Percentiles rank a stretch among this genome's conserved stretches.
Conservation (phyloP, 2,113 vertebrate species). For the Hemibagrus wyckioides region DNA sequence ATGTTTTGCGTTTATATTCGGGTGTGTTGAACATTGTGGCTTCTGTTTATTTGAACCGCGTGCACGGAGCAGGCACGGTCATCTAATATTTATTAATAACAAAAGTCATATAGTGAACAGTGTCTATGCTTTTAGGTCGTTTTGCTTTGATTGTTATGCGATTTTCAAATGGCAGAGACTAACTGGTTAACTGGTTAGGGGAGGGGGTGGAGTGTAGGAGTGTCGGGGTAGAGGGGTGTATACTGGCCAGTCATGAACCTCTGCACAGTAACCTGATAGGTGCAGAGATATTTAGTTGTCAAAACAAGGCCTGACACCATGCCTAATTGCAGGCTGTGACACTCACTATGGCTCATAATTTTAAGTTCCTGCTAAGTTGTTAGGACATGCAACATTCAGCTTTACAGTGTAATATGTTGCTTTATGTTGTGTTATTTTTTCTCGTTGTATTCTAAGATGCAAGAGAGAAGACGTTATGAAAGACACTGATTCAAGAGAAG, state of each 20-base stretch:
- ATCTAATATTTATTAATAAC: background rate
- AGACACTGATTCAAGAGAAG: slow-evolving; percentile 66
- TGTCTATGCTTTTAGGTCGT: background rate
- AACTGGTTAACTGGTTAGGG: background rate
- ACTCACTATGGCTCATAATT: background rate
- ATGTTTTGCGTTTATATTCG: no score
- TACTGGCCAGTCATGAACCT: background rate
- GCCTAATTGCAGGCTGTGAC: background rate
- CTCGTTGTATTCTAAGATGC: slow-evolving; percentile 62
- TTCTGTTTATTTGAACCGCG: background rate
- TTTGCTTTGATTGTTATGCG: background rate
- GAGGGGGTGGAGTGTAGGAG: background rate
- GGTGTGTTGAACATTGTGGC: background rate
- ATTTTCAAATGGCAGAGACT: background rate
- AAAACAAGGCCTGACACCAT: slow-evolving; percentile 3
- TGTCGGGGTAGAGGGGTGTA: background rate
- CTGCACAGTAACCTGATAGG: background rate
- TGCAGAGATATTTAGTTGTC: background rate
- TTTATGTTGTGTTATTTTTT: background rate
- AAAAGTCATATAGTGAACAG: background rate
- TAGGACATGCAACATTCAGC: background rate
- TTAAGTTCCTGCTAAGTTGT: no score
- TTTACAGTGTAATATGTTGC: background rate
- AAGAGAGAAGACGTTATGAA: slow-evolving; percentile 69
- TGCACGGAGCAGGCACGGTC: background rate